phyloP scores from a whole-genome alignment of 1,140 invertebrate species.

The Amphibalanus amphitrite region DNA sequence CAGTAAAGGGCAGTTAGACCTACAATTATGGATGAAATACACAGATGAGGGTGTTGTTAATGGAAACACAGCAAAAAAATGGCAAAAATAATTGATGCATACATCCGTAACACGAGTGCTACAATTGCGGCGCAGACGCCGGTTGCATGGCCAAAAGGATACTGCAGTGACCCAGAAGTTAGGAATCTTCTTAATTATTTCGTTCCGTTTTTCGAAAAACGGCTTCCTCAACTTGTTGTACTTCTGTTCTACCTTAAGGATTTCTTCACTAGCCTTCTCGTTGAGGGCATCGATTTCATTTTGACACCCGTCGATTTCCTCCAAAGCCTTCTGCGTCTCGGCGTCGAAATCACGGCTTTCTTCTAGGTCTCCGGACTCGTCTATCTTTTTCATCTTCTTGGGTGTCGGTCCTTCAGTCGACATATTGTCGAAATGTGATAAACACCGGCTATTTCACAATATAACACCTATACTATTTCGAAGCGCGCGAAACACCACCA shows the following conservation, averaged over 20 bases:
- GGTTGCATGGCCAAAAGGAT: conserved; percentile 28
- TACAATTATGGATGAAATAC: no score
- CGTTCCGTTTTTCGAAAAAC: conserved; percentile 63
- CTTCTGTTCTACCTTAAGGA: conserved; percentile 77
- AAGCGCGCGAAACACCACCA: background rate
- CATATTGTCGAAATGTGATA: background rate
- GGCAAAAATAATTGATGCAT: no score
- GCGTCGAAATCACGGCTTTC: conserved; percentile 34
- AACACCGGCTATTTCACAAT: background rate
- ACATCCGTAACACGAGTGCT: background rate
- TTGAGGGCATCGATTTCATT: conserved; percentile 63
- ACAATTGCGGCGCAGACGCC: background rate
- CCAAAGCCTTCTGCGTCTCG: conserved; percentile 48
- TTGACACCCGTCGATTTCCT: conserved; percentile 61
- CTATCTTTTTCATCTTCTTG: background rate
- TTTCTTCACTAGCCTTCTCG: conserved; percentile 75
- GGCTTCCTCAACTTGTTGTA: conserved; percentile 76
- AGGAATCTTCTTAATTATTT: conserved; percentile 68
- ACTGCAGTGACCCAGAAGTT: conserved; percentile 85
- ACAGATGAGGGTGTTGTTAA: no score
- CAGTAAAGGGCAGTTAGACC: no score
- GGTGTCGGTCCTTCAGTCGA: background rate
- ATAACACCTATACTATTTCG: no score
- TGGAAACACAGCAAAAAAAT: no score
- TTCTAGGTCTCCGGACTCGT: background rate